These are phyloP conservation scores for Sandelia bainsii DNA, from an alignment of 2,797 vertebrate species.

Conservation along the genomic window DNA sequence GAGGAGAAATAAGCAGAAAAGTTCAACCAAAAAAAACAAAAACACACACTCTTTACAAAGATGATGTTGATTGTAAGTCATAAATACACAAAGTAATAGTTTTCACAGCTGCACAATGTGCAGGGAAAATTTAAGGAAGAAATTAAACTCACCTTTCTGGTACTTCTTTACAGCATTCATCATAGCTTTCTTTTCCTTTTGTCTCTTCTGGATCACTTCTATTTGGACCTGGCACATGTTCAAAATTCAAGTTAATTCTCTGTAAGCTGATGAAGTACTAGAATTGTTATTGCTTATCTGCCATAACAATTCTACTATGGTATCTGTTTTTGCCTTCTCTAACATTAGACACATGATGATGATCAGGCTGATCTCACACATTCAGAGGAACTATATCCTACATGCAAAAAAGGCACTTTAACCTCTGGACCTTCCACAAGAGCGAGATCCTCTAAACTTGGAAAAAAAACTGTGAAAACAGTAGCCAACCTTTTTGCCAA, in stretches of 20 bases:
- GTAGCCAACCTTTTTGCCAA: constrained; percentile 93
- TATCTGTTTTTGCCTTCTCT: background rate
- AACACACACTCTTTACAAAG: too few relatives aligned
- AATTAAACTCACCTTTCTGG: constrained; percentile 89
- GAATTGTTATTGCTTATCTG: too few relatives aligned
- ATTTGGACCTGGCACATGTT: constrained; percentile 89
- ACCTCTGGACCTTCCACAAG: too few relatives aligned
- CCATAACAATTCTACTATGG: background rate
- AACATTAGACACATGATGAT: background rate
- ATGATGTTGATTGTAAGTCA: too few relatives aligned
- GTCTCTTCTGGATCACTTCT: constrained; percentile 95
- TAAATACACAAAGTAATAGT: too few relatives aligned
- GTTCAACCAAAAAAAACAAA: background rate
- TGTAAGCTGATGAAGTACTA: too few relatives aligned
- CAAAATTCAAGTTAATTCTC: background rate
- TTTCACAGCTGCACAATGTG: background rate
- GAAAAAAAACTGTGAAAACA: background rate
- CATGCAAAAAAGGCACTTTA: too few relatives aligned
- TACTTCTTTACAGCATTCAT: constrained; percentile 96
- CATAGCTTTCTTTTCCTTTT: constrained; percentile 95
- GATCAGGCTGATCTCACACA: background rate
- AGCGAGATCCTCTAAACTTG: background rate
- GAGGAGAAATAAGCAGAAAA: constrained; percentile 21
- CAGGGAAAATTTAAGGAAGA: background rate
- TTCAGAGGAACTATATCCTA: too few relatives aligned